These are phyloP conservation scores for Laticauda laticaudata DNA, from an alignment of 2,113 vertebrate genomes.

Conservation along the genomic window DNA sequence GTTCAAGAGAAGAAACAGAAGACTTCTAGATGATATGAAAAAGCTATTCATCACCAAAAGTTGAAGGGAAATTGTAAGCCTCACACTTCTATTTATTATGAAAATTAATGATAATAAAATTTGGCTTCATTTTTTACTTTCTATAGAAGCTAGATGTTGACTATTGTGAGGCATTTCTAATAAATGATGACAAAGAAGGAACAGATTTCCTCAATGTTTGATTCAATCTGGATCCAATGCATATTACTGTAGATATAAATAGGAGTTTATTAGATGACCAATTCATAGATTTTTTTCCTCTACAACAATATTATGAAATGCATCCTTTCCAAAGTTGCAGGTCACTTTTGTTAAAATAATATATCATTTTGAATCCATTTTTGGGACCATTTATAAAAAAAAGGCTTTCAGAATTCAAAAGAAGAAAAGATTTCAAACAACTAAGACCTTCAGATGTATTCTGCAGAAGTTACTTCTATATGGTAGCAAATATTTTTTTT, in stretches of 20 bases:
- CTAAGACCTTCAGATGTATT: neutral
- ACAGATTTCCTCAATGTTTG: neutral
- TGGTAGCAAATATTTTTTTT: neutral
- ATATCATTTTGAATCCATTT: conserved; percentile 15
- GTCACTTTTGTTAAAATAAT: conserved; percentile 18
- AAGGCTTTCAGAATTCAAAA: neutral
- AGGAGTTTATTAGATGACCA: neutral
- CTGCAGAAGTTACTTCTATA: neutral
- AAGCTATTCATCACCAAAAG: neutral
- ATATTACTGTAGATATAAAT: neutral
- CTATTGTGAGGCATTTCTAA: neutral
- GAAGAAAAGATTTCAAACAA: neutral
- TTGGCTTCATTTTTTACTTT: neutral
- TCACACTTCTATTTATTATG: neutral
- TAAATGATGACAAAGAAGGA: neutral
- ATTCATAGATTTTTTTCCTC: neutral
- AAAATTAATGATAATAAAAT: neutral
- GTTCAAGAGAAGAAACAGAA: neutral
- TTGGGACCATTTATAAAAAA: conserved; percentile 21
- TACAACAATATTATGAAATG: neutral
- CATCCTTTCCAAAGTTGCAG: neutral
- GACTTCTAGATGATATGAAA: neutral
- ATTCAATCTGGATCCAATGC: neutral
- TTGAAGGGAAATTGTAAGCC: neutral
- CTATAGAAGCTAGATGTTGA: neutral